Evolutionary conservation across 37 sponge, comb jelly and placozoan genomes (phyloP), one percentile per base, ranked within the genome.

Genomic region (Tethya wilhelma): DNA sequence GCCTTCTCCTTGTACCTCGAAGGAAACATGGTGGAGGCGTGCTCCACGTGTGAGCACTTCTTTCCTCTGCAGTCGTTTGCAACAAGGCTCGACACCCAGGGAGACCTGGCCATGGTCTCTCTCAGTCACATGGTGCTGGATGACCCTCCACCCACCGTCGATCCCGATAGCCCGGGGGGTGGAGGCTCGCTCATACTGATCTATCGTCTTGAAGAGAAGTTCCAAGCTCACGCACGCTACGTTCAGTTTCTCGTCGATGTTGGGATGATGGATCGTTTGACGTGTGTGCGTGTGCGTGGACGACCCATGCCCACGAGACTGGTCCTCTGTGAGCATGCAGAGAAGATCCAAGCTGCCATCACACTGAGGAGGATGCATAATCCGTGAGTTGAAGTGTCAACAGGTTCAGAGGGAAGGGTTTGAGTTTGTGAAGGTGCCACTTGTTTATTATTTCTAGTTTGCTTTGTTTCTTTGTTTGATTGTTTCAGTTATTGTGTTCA

Each of bases 171-270:
- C 12, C 36, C 60, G 69, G 46, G 38, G 30, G 81, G 74, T 8
- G 42, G 71, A 0, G 55, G 25, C 22, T 91, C 92, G 5, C 55
- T 85, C 38, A 91, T 95, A 45, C 77, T 91, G 25, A 76, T 85
- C 62, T 89, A 95, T 34, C 93, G 91, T 58, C 62, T 95, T 30
- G 79, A 95, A 80, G 79, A 91, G 64, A 95, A 95, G 59, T 69
- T 84, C 59, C 41, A 70, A 8, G 93, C 93, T 17, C 96, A 95
- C 74, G 44, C 25, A 40, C 57, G 67, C 1, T 88, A 73, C 36
- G 6, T 89, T 38, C 74, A 85, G 69, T 95, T 91, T 70, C 45
- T 95, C 40, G 64, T 55, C 2, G 87, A 85, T 30, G 64, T 81
- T 29, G 89, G 82, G 14, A 67, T 95, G 25, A 12, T 88, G 80